Conservation (phyloP, 2,113 vertebrate species). For the Oreochromis niloticus region DNA sequence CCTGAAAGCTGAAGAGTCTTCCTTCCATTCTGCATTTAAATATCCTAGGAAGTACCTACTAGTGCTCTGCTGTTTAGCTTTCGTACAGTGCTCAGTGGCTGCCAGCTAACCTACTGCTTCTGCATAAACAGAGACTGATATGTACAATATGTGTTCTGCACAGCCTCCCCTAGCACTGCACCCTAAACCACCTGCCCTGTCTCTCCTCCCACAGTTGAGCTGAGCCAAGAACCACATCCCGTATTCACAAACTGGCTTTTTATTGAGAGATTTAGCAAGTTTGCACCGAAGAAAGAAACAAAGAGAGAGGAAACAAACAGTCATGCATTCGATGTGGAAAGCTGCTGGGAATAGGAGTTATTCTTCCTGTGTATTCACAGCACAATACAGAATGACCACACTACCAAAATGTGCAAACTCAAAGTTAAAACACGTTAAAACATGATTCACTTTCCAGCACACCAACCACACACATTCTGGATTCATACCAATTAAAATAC, state of each 20-base stretch:
- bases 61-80: not conserved
- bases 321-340: not conserved
- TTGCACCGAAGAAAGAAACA: not conserved
- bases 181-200: not conserved
- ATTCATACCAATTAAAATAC: not conserved
- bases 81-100: not conserved
- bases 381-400: not conserved
- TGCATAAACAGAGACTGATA: not conserved
- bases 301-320: not conserved
- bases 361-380: not conserved
- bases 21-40: not conserved
- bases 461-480: not conserved
- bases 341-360: not conserved
- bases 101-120: not conserved
- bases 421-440: not conserved
- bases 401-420: not conserved
- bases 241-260: not conserved
- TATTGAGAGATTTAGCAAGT: fast-evolving
- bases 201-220: not conserved
- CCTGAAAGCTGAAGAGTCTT: not conserved
- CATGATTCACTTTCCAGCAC: not conserved
- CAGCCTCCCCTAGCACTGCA: not conserved
- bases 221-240: not conserved
- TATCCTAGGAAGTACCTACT: not conserved
- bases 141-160: not conserved